Base-by-base conservation (phyloP, 2,888 invertebrate species). In the Phyllotreta cruciferae region DNA sequence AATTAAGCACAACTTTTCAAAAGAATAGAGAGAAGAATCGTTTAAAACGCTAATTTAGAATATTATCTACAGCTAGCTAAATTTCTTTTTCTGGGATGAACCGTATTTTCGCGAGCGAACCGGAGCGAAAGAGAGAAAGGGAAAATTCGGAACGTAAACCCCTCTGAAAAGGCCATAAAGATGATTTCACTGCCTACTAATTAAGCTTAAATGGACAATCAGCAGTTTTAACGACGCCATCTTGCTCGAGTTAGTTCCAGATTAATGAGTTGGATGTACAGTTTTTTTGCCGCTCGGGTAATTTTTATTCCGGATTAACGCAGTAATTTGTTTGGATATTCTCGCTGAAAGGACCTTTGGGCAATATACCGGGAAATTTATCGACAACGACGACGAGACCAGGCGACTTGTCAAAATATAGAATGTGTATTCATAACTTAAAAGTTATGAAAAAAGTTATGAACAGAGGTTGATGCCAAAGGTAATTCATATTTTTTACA, bases 201-300 rank as follows among this genome's bases (percentile, higher is more conserved):
- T 79, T 79, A 79, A 79, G 79, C 73, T 77, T 79, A 79, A 79
- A 79, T 79, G 79, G 79, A 78, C 79, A 79, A 79, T 79, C 79
- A 79, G 78, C 79, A 78, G 76, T 79, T 79, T 79, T 79, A 78
- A 79, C 77, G 78, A 76, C 75, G 77, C 78, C 78, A 78, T 78
- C 74, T 78, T 76, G 77, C 74, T 74, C 74, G 74, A 77, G 75
- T 78, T 78, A 78, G 75, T 78, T 77, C 76, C 73, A 76, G 75
- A 78, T 78, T 78, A 78, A 78, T 76, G 77, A 75, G 74, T 75
- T 71, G 56, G 57, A 44, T 68, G 74, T 74, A 72, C 72, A 73
- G 72, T 72, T 74, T 73, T 70, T 65, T 67, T 67, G 36, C 54
- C 61, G 56, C 44, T 44, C 60, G 37, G 52, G 42, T 60, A 60